Percentiles rank a stretch among this genome's conserved stretches.
phyloP scores from a whole-genome alignment of 2,113 vertebrate genomes.

The Corythornis madagascariensis region DNA sequence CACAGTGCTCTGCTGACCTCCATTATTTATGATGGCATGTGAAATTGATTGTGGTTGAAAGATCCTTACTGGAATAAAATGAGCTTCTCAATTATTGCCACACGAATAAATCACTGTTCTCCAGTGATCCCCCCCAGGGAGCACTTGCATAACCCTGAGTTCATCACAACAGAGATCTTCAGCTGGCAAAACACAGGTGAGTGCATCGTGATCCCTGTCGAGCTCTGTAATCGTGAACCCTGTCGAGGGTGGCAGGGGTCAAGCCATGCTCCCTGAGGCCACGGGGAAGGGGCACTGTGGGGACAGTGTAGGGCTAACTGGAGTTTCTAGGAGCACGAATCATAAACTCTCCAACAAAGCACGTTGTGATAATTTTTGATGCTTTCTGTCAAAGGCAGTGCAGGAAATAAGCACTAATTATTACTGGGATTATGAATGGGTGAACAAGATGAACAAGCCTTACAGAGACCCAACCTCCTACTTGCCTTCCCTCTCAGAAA shows the following conservation, averaged over 20 bases:
- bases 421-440: conserved; percentile 58
- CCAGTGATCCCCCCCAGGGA: conserved; percentile 41
- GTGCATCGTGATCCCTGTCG: conserved; percentile 22
- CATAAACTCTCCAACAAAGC: conserved; percentile 3
- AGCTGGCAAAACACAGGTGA: conserved; percentile 47
- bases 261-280: not conserved
- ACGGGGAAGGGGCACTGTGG: not conserved
- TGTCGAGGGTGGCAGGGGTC: conserved; percentile 44
- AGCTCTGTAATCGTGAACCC: conserved; percentile 37
- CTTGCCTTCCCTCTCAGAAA: conserved; percentile 30
- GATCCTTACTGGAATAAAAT: conserved; percentile 83
- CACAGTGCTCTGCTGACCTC: conserved; percentile 70
- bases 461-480: not conserved
- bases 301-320: not conserved
- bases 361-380: not conserved
- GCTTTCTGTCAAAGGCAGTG: not conserved
- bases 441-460: conserved; percentile 16
- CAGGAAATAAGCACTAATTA: conserved; percentile 41
- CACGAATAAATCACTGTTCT: conserved; percentile 74
- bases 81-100: conserved; percentile 80
- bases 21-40: conserved; percentile 77
- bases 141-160: conserved; percentile 51
- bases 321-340: not conserved
- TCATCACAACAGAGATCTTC: conserved; percentile 66
- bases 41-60: conserved; percentile 85